These are phyloP conservation scores for Apogon hyalosoma DNA, from an alignment of 2,797 vertebrate species.

Conservation along the genomic window DNA sequence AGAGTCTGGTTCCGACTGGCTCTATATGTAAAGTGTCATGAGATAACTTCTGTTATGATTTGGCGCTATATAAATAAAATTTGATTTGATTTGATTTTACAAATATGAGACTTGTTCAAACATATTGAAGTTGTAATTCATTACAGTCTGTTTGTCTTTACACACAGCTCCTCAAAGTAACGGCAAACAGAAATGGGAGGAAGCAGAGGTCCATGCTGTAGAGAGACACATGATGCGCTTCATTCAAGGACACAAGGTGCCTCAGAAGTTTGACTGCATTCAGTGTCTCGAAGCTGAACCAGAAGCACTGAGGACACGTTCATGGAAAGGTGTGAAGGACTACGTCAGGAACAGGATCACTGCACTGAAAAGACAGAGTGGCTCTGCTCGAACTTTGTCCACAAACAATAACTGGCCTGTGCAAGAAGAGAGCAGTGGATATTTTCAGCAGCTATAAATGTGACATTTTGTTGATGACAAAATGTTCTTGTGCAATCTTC, in stretches of 20 bases:
- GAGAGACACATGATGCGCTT: slow-evolving; percentile 72
- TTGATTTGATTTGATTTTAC: no score
- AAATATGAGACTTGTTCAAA: no score
- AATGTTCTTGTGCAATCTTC: background rate
- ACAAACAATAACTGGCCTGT: background rate
- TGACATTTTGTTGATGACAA: fast-evolving
- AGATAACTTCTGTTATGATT: no score
- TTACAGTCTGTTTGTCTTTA: background rate
- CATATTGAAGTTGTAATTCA: background rate
- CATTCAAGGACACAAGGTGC: slow-evolving; percentile 59
- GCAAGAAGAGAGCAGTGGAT: background rate
- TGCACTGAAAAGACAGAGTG: slow-evolving; percentile 51
- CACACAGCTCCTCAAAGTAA: slow-evolving; percentile 22
- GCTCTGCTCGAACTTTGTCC: background rate
- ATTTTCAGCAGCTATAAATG: slow-evolving; percentile 5
- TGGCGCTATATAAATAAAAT: no score
- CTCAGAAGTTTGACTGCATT: slow-evolving; percentile 74
- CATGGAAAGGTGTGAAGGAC: slow-evolving; percentile 73
- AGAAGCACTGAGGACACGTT: slow-evolving; percentile 44
- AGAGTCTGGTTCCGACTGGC: no score
- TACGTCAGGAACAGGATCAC: slow-evolving; percentile 76
- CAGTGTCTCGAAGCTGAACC: slow-evolving; percentile 66
- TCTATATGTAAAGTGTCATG: no score
- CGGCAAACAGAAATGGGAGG: slow-evolving; percentile 55
- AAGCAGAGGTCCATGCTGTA: slow-evolving; percentile 59